Base-by-base conservation (phyloP, 2,797 vertebrate species). In the Myoxocephalus aenaeus region DNA sequence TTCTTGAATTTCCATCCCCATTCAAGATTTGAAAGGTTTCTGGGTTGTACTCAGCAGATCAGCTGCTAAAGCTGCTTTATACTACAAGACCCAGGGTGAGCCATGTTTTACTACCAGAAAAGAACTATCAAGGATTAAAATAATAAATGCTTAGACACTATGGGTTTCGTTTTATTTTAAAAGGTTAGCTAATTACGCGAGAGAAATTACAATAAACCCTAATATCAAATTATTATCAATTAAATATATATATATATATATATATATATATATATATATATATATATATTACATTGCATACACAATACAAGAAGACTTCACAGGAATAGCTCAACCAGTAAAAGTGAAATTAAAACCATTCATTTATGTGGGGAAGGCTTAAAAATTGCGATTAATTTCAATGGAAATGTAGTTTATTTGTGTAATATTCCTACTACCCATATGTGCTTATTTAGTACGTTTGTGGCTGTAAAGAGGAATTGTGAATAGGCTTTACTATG, bases 31-130 rank as follows among this genome's bases (percentile, higher is more conserved):
- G 7, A 62, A 4, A 25, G 46, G 6, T 62, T 40, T 65, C 53
- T 65, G n/a, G 38, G 17, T 65, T 69, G 75, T 46, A 70, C 48
- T 80, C 69, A 56, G 57, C 63, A 64, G 32, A 70, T 73, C 48
- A 77, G n/a, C 20, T 54, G n/a, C 1, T n/a, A 14, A 29, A 32
- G 40, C 40, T 57, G 25, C 18, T 44, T 56, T 20, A 61, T 13
- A 20, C 46, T 10, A 54, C 54, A 61, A 32, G 15, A 8, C 29
- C 2, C 3, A 36, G 4, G 3, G 4, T 13, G 44, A 5, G 22
- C 48, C 50, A 32, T 29, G 12, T 25, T 73, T 44, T 36, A 51
- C 53, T 18, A 48, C 15, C 9, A 42, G 10, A 46, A 8, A 11
- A 42, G 12, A 22, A 20, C 10, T 59, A 17, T 5, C 4, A 69